Conservation (phyloP, 2,797 vertebrate genomes). For the Gallirallus australis region DNA sequence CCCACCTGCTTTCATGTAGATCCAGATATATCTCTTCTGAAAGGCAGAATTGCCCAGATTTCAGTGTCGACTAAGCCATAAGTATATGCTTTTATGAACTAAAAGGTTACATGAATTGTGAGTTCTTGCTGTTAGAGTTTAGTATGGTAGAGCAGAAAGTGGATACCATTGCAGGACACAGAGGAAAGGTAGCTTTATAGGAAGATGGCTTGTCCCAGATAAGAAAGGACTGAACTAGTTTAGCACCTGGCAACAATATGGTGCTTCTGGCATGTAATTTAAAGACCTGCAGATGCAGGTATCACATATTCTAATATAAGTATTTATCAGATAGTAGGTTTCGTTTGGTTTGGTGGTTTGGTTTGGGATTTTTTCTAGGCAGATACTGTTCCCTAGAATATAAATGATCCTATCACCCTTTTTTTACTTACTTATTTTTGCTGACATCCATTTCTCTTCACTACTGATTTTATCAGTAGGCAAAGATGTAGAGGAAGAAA, state of each 20-base stretch:
- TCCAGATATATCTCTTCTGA: background rate
- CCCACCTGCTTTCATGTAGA: background rate
- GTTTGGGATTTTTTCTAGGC: too few species aligned
- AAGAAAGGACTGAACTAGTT: background rate
- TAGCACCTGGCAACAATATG: background rate
- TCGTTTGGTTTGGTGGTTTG: rapidly evolving
- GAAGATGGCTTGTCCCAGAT: background rate
- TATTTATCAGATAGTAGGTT: background rate
- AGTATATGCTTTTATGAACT: background rate
- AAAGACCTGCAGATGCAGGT: background rate
- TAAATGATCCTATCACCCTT: background rate
- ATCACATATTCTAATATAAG: background rate
- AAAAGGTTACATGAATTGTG: background rate
- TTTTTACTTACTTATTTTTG: background rate
- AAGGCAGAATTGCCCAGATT: background rate
- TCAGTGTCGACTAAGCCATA: background rate
- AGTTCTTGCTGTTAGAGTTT: background rate
- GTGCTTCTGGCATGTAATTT: background rate
- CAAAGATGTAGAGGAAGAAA: background rate
- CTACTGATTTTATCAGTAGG: background rate
- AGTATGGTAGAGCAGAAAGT: background rate
- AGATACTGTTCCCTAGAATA: background rate
- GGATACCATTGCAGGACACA: background rate
- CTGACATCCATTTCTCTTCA: background rate
- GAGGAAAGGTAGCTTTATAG: background rate